Conservation (phyloP, 2,797 vertebrate genomes). For the Pampus argenteus region DNA sequence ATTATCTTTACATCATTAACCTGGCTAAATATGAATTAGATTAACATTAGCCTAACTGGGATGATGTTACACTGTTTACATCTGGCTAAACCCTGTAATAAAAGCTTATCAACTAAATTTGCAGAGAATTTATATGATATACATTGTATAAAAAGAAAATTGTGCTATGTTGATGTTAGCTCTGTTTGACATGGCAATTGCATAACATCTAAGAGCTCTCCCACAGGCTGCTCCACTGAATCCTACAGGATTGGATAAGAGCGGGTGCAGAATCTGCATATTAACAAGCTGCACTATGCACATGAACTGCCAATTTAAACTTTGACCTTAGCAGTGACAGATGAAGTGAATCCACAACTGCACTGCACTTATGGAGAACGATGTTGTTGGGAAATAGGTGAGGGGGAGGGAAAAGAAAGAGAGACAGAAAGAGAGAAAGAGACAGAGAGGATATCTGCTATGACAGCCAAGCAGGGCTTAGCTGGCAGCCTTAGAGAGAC, state of each 20-base stretch:
- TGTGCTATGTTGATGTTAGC: slow-evolving; percentile 48
- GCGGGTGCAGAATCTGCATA: slow-evolving; percentile 44
- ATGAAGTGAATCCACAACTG: slow-evolving; percentile 15
- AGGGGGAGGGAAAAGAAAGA: not conserved
- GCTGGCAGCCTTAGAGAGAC: slow-evolving; percentile 34
- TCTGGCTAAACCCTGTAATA: not conserved
- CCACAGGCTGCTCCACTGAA: slow-evolving; percentile 44
- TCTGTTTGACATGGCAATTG: slow-evolving; percentile 54
- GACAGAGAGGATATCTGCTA: slow-evolving; percentile 6
- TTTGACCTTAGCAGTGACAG: slow-evolving; percentile 55
- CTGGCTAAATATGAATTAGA: not conserved
- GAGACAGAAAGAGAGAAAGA: not conserved
- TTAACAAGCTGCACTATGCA: slow-evolving; percentile 40
- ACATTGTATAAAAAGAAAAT: slow-evolving; percentile 36
- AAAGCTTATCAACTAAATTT: not conserved
- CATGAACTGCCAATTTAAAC: slow-evolving; percentile 48
- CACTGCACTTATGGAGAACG: slow-evolving; percentile 26
- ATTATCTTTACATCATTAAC: not conserved
- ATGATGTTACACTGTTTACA: not conserved
- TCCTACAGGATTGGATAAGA: slow-evolving; percentile 49
- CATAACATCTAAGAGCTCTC: slow-evolving; percentile 57
- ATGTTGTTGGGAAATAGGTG: slow-evolving; percentile 31
- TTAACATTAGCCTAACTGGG: not conserved
- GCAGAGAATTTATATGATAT: not conserved
- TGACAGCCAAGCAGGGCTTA: slow-evolving; percentile 32